Conservation (phyloP, 1,140 invertebrate genomes). For the Nixonia krombeini region DNA sequence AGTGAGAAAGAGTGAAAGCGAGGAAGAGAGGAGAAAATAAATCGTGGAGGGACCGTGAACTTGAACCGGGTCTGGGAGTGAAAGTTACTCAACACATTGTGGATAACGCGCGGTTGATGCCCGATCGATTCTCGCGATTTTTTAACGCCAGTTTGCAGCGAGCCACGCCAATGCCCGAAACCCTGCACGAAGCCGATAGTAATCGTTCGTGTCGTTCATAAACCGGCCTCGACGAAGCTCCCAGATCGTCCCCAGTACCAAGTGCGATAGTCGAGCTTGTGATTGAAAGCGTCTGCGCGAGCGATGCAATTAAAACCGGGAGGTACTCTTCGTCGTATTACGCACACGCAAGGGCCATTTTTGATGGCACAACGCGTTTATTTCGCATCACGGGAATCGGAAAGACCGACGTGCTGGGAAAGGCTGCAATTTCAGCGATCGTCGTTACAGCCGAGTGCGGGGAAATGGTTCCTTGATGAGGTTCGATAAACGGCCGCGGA, state of each 20-base stretch:
- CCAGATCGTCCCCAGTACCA: no score
- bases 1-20: no score
- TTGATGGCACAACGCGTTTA: not conserved
- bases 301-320: constrained; percentile 24
- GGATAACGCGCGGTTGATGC: constrained; percentile 28
- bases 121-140: constrained; percentile 22
- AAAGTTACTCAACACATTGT: constrained; percentile 30
- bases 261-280: no score
- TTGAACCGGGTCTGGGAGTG: constrained; percentile 34
- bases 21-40: constrained; percentile 40
- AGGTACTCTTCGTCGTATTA: not conserved
- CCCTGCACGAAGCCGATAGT: no score
- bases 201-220: no score
- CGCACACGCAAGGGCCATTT: no score
- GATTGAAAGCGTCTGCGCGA: not conserved
- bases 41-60: constrained; percentile 29
- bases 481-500: constrained; percentile 7
- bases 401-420: not conserved
- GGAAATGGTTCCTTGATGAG: constrained; percentile 5
- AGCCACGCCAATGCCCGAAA: no score
- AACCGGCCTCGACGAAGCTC: no score
- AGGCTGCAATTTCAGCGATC: constrained; percentile 3
- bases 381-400: constrained; percentile 1
- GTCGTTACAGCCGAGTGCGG: not conserved
- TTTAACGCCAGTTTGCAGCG: not conserved